Conservation (phyloP, 2,888 invertebrate genomes). For the Argyresthia goedartella region DNA sequence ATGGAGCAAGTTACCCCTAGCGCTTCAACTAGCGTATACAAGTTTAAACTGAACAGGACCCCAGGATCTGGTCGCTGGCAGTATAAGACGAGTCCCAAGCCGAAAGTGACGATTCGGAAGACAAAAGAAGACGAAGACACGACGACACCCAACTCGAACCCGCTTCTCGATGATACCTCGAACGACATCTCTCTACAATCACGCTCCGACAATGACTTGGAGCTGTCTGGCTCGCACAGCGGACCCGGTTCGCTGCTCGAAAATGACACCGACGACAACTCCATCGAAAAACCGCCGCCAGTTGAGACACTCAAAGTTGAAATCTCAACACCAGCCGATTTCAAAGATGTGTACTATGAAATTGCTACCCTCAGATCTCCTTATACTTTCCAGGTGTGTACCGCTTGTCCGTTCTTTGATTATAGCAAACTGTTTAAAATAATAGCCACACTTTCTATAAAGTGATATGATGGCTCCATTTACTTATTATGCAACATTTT, state of each 20-base stretch:
- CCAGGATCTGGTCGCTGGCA: constrained; percentile 92
- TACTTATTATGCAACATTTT: constrained; percentile 4
- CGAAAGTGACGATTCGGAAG: constrained; percentile 84
- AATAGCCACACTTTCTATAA: too few relatives aligned
- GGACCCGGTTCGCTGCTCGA: constrained; percentile 73
- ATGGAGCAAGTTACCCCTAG: constrained; percentile 64
- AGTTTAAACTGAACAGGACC: constrained; percentile 85
- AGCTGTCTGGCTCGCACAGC: constrained; percentile 78
- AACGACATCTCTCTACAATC: constrained; percentile 71
- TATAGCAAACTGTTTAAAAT: neutral
- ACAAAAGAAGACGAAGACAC: constrained; percentile 69
- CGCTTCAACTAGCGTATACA: constrained; percentile 76
- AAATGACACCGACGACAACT: constrained; percentile 74
- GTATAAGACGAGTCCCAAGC: constrained; percentile 90
- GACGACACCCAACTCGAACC: constrained; percentile 54
- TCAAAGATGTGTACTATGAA: constrained; percentile 88
- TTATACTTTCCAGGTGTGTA: constrained; percentile 85
- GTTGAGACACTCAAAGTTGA: constrained; percentile 89
- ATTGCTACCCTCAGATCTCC: constrained; percentile 92
- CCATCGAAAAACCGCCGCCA: constrained; percentile 73
- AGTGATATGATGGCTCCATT: too few relatives aligned
- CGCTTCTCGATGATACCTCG: constrained; percentile 47
- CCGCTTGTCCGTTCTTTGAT: constrained; percentile 1
- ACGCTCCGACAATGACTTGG: constrained; percentile 75
- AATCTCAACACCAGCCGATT: constrained; percentile 89